Conservation (phyloP, 2,888 invertebrate genomes). For the Zele albiditarsus region DNA sequence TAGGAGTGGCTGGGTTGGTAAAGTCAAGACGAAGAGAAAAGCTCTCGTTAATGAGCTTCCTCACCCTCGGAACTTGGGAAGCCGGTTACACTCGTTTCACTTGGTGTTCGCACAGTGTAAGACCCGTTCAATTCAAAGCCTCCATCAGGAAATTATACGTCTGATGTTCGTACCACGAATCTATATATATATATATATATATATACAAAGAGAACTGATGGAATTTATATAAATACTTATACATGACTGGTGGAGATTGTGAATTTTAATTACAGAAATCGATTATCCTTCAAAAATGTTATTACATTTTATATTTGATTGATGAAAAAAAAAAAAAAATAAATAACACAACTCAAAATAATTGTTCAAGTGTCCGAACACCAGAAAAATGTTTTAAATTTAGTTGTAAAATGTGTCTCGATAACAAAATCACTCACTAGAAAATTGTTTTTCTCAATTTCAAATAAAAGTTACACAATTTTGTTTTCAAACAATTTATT, state of each 20-base stretch:
- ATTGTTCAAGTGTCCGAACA: background rate
- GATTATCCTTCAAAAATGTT: background rate
- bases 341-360: background rate
- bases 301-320: background rate
- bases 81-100: conserved; percentile 67
- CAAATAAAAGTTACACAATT: no score
- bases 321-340: background rate
- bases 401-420: no score
- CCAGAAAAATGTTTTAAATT: no score
- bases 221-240: background rate
- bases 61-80: conserved; percentile 68
- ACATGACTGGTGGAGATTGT: background rate
- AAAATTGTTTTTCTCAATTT: no score
- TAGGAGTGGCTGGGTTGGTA: background rate
- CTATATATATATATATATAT: conserved; percentile 2
- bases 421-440: no score
- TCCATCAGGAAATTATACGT: conserved; percentile 69
- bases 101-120: conserved; percentile 52
- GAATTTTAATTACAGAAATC: background rate
- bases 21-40: conserved; percentile 55
- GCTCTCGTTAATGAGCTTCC: conserved; percentile 72
- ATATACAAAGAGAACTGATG: conserved; percentile 4
- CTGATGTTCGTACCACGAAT: conserved; percentile 54
- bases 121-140: conserved; percentile 67
- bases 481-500: no score